Conservation (phyloP, 2,888 invertebrate species). For the Pseudanteris insignis region DNA sequence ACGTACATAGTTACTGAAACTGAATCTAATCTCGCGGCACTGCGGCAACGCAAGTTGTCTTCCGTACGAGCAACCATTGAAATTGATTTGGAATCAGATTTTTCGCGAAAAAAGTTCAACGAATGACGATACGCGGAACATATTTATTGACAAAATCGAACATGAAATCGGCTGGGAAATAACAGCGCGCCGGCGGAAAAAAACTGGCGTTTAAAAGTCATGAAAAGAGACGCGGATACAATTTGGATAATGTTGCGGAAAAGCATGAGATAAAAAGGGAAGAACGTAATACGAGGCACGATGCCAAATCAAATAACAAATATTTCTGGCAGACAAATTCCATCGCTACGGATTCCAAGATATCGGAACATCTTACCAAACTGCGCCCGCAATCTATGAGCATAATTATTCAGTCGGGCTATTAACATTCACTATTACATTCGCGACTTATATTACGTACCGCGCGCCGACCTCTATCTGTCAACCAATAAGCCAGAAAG, state of each 20-base stretch:
- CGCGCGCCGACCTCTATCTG: background rate
- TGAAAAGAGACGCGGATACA: constrained; percentile 30
- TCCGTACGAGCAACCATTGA: constrained; percentile 41
- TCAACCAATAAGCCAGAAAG: constrained; percentile 16
- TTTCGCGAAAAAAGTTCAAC: constrained; percentile 22
- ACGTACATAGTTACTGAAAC: constrained; percentile 43
- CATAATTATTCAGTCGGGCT: constrained; percentile 24
- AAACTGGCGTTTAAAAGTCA: constrained; percentile 31
- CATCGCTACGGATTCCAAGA: constrained; percentile 23
- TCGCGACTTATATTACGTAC: constrained; percentile 12
- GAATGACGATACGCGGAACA: constrained; percentile 18
- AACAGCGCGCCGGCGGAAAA: constrained; percentile 15
- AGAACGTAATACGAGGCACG: constrained; percentile 15
- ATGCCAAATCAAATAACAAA: constrained; percentile 39
- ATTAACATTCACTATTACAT: constrained; percentile 27
- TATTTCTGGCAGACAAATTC: constrained; percentile 34
- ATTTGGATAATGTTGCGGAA: constrained; percentile 42
- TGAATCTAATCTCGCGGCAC: constrained; percentile 53
- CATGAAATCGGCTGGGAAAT: constrained; percentile 34
- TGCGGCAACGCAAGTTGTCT: constrained; percentile 42
- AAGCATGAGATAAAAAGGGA: constrained; percentile 18
- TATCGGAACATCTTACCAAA: constrained; percentile 28
- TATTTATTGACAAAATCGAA: constrained; percentile 37
- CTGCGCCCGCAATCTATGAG: background rate
- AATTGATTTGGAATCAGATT: constrained; percentile 45